Percentiles rank a stretch among this genome's conserved stretches.
Conservation (phyloP, 2,113 vertebrate genomes). For the Oryzias melastigma region DNA sequence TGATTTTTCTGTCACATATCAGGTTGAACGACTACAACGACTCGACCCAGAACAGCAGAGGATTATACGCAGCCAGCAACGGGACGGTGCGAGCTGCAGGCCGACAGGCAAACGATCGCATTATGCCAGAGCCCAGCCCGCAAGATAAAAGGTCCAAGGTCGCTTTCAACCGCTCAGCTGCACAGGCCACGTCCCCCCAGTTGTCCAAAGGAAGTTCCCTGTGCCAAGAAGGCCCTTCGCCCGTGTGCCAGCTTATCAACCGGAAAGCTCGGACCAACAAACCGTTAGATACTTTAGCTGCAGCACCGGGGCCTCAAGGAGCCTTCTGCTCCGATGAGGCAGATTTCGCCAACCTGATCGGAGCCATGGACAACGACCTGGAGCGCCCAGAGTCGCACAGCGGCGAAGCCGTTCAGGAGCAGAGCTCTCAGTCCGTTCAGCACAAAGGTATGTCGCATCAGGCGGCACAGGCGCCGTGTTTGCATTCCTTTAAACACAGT, state of each 20-base stretch:
- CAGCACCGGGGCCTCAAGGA: constrained; percentile 75
- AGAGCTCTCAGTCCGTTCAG: constrained; percentile 81
- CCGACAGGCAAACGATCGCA: constrained; percentile 79
- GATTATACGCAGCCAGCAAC: constrained; percentile 78
- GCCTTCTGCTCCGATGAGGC: constrained; percentile 85
- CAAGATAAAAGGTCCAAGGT: constrained; percentile 79
- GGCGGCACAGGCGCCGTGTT: not conserved
- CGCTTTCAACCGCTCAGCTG: constrained; percentile 79
- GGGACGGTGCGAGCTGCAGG: constrained; percentile 76
- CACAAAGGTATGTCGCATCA: constrained; percentile 82
- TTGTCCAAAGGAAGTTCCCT: constrained; percentile 68
- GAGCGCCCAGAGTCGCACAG: constrained; percentile 81
- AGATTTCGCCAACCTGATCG: constrained; percentile 88
- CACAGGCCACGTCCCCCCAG: constrained; percentile 76
- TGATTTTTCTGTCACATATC: not conserved
- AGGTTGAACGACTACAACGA: constrained; percentile 87
- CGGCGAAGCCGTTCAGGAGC: constrained; percentile 83
- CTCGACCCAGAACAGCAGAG: constrained; percentile 82
- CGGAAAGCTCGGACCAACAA: constrained; percentile 78
- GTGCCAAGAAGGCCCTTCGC: constrained; percentile 69
- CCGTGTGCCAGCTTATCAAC: constrained; percentile 76
- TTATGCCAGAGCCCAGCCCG: constrained; percentile 76
- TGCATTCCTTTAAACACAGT: not conserved
- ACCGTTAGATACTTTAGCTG: constrained; percentile 77
- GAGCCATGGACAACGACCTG: constrained; percentile 95